Percentiles rank a stretch among this genome's conserved stretches.
These are phyloP conservation scores for Bradynema listronoti DNA, from an alignment of 1,140 invertebrate genomes.

Conservation along the genomic window DNA sequence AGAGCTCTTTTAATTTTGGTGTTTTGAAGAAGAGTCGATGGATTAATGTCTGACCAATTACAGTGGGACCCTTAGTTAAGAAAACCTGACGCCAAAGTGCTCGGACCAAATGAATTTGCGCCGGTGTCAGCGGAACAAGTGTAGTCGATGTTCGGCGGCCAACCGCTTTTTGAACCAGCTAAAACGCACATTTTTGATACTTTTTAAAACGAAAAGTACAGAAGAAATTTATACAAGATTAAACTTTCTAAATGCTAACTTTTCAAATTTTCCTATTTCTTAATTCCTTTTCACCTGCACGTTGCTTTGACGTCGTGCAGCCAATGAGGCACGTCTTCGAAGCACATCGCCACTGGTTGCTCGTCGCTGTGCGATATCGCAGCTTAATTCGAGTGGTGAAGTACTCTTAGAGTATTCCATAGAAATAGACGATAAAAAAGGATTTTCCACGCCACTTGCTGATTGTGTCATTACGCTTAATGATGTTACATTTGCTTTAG, in stretches of 20 bases:
- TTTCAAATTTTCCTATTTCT: neutral
- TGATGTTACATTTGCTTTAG: too few relatives aligned
- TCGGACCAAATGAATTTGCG: conserved; percentile 54
- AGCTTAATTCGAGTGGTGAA: too few relatives aligned
- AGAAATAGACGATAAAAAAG: too few relatives aligned
- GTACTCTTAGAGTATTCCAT: too few relatives aligned
- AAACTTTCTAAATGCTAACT: too few relatives aligned
- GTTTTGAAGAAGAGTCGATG: conserved; percentile 55
- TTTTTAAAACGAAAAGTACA: conserved; percentile 1
- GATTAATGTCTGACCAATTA: conserved; percentile 52
- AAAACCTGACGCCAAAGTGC: conserved; percentile 56
- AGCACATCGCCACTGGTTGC: too few relatives aligned
- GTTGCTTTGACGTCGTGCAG: conserved; percentile 50
- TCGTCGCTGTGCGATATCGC: too few relatives aligned
- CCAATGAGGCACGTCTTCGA: conserved; percentile 32
- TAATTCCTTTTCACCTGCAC: conserved; percentile 28
- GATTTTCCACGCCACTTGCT: too few relatives aligned
- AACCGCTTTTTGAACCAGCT: conserved; percentile 42
- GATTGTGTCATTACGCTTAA: too few relatives aligned
- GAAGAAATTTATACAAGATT: too few relatives aligned
- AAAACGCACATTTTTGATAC: conserved; percentile 12
- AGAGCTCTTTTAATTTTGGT: conserved; percentile 54
- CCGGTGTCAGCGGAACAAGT: conserved; percentile 48
- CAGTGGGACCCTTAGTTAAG: conserved; percentile 52
- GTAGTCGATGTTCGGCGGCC: conserved; percentile 54